Percentiles rank a stretch among this genome's conserved stretches.
Conservation (phyloP, 1,140 invertebrate genomes). For the Venustaconcha ellipsiformis region DNA sequence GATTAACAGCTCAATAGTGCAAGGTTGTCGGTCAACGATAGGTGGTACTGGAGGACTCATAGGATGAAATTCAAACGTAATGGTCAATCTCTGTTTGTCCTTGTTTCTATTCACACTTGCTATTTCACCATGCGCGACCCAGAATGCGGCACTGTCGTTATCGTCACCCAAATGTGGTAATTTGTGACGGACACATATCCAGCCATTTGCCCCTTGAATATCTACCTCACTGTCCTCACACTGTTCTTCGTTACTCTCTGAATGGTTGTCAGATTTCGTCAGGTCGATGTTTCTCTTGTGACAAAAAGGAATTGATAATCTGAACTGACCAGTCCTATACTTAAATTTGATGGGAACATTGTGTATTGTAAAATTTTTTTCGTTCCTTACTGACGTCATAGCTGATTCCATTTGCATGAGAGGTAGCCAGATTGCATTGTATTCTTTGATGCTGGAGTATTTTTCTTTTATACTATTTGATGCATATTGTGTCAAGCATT, state of each 20-base stretch:
- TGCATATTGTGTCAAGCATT: conserved; percentile 14
- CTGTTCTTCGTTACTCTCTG: conserved; percentile 4
- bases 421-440: conserved; percentile 33
- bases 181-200: conserved; percentile 28
- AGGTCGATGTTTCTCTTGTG: conserved; percentile 33
- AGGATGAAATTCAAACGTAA: no score
- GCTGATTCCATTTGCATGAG: conserved; percentile 46
- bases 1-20: no score
- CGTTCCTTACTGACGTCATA: conserved; percentile 10
- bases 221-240: not conserved
- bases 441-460: conserved; percentile 23
- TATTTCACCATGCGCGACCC: conserved; percentile 16
- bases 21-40: no score
- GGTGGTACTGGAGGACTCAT: no score
- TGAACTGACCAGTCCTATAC: conserved; percentile 26
- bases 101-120: conserved; percentile 17
- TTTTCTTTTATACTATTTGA: conserved; percentile 8
- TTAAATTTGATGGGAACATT: conserved; percentile 12
- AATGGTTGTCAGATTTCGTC: conserved; percentile 11
- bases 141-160: not conserved
- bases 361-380: conserved; percentile 19
- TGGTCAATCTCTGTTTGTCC: not conserved
- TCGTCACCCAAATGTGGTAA: not conserved
- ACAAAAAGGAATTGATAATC: conserved; percentile 22
- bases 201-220: conserved; percentile 16